A percentile compares a stretch with the other conserved stretches of the same genome.
phyloP scores from a whole-genome alignment of 2,888 invertebrate species.

The Mythimna pallens region DNA sequence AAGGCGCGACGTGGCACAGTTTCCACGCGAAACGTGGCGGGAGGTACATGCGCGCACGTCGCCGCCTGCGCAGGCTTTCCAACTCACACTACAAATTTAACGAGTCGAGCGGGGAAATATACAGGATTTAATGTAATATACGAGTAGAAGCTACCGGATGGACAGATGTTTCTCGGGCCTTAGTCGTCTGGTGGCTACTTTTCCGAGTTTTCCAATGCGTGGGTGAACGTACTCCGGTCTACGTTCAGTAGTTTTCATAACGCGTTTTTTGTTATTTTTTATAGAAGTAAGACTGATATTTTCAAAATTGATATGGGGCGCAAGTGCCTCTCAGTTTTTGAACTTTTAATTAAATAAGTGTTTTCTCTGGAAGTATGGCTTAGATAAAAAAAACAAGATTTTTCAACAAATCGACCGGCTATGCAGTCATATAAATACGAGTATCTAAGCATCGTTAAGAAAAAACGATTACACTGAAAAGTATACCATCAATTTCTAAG shows the following conservation, averaged over 20 bases:
- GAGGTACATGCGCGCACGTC: constrained; percentile 62
- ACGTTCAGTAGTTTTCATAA: constrained; percentile 48
- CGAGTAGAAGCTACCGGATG: constrained; percentile 73
- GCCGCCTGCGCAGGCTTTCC: constrained; percentile 80
- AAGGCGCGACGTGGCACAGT: constrained; percentile 86
- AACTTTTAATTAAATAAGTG: background rate
- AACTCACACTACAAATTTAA: constrained; percentile 78
- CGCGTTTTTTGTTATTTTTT: constrained; percentile 6
- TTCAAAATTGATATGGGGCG: too few species aligned
- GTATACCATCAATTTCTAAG: background rate
- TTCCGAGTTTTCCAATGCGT: constrained; percentile 74
- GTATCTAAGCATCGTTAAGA: background rate
- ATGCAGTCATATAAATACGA: background rate
- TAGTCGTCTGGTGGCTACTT: constrained; percentile 61
- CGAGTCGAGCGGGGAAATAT: constrained; percentile 74
- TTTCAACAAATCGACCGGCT: background rate
- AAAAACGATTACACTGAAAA: background rate
- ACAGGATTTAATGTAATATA: constrained; percentile 72
- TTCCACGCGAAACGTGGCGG: constrained; percentile 81
- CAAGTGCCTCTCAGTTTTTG: background rate
- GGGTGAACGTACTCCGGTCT: constrained; percentile 37
- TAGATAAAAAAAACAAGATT: background rate
- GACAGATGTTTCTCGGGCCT: constrained; percentile 61
- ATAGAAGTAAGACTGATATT: too few species aligned
- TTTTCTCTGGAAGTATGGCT: background rate